Evolutionary conservation across 1,140 invertebrate genomes (phyloP), one percentile per base, ranked within the genome.

Genomic region (Platyscapa corneri): DNA sequence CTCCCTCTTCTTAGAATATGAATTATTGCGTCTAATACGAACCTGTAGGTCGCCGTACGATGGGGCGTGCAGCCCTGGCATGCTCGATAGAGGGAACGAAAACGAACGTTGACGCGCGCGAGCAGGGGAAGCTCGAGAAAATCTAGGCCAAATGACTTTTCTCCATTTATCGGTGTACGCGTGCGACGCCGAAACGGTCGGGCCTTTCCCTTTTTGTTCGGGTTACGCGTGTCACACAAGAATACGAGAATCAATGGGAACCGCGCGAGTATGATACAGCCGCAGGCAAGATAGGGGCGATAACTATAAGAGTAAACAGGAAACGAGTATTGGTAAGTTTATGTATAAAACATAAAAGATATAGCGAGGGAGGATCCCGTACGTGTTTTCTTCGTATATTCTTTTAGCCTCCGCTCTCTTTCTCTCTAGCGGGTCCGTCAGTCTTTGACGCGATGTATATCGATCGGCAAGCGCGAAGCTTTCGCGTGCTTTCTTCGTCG

Each of bases 121-220:
- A 76, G 14, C 18, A 16, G 18, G 46, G 75, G 46, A 27, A 53
- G 75, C 46, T 42, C 10, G 8, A 23, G 46, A 56, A 56, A 56
- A 82, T 81, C 39, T 82, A 56, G 46, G 80, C 30, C 67, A 56
- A 74, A 67, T n/a, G 18, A 37, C 32, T 27, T n/a, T 65, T 80
- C 56, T 30, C 20, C 34, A 23, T 67, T 80, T 65, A 53, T 34
- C 76, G 53, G 27, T n/a, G 2, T 7, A 42, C 34, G 18, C 67
- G 32, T 70, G 30, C 18, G 5, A 10, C 3, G 56, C 1, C 27
- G 10, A 60, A 60, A 27, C 10, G 10, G 3, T 27, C 56, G 5
- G 56, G 3, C 27, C 14, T 60, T 60, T 27, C 56, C 27, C 14
- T 5, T 27, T 27, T 60, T 60, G 23, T 23, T 10, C 27, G 6